Evolutionary conservation across 2,113 vertebrate genomes (phyloP).

Genomic region (Copsychus sechellarum): DNA sequence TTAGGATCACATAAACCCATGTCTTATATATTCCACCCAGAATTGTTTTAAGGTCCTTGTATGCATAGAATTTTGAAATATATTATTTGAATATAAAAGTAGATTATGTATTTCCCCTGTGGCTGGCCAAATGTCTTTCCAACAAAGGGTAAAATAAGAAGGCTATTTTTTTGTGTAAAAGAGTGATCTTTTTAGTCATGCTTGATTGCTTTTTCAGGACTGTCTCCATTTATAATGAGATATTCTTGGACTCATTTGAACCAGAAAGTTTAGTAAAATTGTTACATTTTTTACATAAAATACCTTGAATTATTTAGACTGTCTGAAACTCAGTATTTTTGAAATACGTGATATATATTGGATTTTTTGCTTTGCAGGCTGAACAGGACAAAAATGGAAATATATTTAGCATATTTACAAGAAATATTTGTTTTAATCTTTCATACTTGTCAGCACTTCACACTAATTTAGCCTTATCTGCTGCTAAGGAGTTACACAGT

Average conservation of each 20-base stretch:
- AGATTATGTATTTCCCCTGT: slow-evolving; percentile 84
- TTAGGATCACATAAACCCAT: slow-evolving; percentile 67
- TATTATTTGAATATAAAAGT: slow-evolving; percentile 84
- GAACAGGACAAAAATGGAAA: not conserved
- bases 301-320: slow-evolving; percentile 65
- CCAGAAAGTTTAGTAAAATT: slow-evolving; percentile 81
- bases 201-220: slow-evolving; percentile 81
- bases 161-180: slow-evolving; percentile 82
- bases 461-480: slow-evolving; percentile 64
- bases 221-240: slow-evolving; percentile 84
- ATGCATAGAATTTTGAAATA: slow-evolving; percentile 76
- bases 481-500: slow-evolving; percentile 34
- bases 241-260: slow-evolving; percentile 82
- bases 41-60: slow-evolving; percentile 78
- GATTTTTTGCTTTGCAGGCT: not conserved
- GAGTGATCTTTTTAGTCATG: slow-evolving; percentile 86
- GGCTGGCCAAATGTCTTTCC: slow-evolving; percentile 84
- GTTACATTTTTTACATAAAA: slow-evolving; percentile 69
- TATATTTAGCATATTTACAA: slow-evolving; percentile 36
- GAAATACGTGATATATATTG: not conserved
- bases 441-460: slow-evolving; percentile 58
- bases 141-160: slow-evolving; percentile 84
- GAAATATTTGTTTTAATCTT: slow-evolving; percentile 67
- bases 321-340: not conserved
- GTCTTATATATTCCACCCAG: slow-evolving; percentile 63